Evolutionary conservation across 2,888 invertebrate species (phyloP).

Genomic region (Acrocera orbiculus): DNA sequence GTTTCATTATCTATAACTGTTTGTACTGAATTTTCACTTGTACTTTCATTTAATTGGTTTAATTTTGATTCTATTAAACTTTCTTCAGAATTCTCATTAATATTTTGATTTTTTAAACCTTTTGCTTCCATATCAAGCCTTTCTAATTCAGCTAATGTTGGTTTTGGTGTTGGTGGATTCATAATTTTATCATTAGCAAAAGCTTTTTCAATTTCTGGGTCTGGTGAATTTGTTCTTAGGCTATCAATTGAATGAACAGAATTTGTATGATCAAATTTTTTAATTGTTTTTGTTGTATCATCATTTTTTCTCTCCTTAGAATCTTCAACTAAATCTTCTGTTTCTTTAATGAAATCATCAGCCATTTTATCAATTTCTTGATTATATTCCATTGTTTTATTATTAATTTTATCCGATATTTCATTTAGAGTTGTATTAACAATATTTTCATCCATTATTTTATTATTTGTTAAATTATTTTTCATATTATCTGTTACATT

Average conservation of each 20-base stretch:
- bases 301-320: background rate
- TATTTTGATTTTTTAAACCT: constrained; percentile 1
- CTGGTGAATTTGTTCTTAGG: constrained; percentile 26
- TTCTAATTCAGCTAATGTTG: constrained; percentile 24
- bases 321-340: constrained; percentile 8
- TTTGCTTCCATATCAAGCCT: constrained; percentile 11
- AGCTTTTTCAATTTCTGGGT: constrained; percentile 28
- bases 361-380: constrained; percentile 13
- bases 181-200: constrained; percentile 20
- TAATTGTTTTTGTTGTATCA: background rate
- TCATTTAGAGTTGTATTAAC: background rate
- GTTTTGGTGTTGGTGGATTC: constrained; percentile 25
- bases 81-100: background rate
- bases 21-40: too few relatives aligned
- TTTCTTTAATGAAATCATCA: constrained; percentile 12
- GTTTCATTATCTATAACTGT: too few relatives aligned
- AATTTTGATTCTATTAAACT: background rate
- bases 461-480: background rate
- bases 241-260: constrained; percentile 17
- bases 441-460: background rate
- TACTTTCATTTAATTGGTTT: too few relatives aligned
- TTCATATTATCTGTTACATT: background rate
- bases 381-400: constrained; percentile 8
- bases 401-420: constrained; percentile 9
- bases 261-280: constrained; percentile 1